Percentiles rank a stretch among this genome's conserved stretches.
Evolutionary conservation across 2,113 vertebrate genomes (phyloP).

Genomic region (Coturnix japonica): DNA sequence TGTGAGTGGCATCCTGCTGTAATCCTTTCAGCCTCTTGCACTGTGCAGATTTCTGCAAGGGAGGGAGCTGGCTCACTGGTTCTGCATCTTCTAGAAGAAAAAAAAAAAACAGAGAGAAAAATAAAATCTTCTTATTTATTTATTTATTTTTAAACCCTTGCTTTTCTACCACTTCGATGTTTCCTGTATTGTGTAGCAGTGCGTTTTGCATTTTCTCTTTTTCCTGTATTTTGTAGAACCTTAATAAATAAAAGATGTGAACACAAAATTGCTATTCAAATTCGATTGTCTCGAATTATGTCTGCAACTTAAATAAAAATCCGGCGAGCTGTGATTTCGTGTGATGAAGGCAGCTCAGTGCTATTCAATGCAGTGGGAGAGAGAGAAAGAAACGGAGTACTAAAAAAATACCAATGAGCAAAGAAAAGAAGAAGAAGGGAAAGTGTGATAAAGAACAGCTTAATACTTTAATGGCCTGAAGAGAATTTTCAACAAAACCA

Average conservation of each 20-base stretch:
- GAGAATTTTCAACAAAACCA: slow-evolving; percentile 52
- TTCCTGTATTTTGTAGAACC: slow-evolving; percentile 55
- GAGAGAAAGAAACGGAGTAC: slow-evolving; percentile 51
- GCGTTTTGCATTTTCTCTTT: slow-evolving; percentile 38
- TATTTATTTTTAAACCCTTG: background rate
- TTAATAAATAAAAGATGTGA: slow-evolving; percentile 80
- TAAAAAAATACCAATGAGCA: background rate
- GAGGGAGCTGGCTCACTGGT: background rate
- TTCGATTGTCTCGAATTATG: slow-evolving; percentile 75
- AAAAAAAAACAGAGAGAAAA: slow-evolving; percentile 29
- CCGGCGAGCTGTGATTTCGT: slow-evolving; percentile 67
- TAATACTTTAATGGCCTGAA: slow-evolving; percentile 65
- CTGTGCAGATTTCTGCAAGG: background rate
- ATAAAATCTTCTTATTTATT: background rate
- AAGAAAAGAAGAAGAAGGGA: slow-evolving; percentile 38
- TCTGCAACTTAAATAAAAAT: slow-evolving; percentile 75
- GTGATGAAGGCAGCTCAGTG: slow-evolving; percentile 62
- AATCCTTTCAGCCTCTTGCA: background rate
- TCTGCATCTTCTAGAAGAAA: slow-evolving; percentile 17
- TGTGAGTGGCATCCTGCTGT: background rate
- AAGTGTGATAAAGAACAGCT: slow-evolving; percentile 53
- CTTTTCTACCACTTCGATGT: slow-evolving; percentile 27
- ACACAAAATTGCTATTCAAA: slow-evolving; percentile 78
- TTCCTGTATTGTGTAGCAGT: slow-evolving; percentile 43
- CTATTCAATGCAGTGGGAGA: slow-evolving; percentile 67